These are phyloP conservation scores for Formica aserva DNA, from an alignment of 2,888 invertebrate species.

Conservation along the genomic window DNA sequence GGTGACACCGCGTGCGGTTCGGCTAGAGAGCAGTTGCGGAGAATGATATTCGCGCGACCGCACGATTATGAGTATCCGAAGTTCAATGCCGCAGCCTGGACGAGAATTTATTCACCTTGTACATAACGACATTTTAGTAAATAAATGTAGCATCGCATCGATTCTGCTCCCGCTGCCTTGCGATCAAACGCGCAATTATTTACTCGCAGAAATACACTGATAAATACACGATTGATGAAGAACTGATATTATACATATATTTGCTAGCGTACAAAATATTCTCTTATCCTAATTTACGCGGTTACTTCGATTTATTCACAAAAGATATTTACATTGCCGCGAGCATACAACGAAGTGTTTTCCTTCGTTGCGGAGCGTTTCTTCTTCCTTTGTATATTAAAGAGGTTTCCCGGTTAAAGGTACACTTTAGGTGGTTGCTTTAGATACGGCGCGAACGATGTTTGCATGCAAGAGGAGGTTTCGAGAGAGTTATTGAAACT, in stretches of 20 bases:
- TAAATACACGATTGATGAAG: not conserved
- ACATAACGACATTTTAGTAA: not conserved
- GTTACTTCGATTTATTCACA: not conserved
- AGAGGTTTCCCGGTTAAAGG: slow-evolving; percentile 5
- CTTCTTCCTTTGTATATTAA: not conserved
- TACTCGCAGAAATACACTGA: not conserved
- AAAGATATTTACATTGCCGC: not conserved
- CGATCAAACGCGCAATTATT: slow-evolving; percentile 8
- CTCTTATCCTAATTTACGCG: not conserved
- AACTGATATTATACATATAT: not conserved
- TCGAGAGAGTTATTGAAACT: slow-evolving; percentile 3
- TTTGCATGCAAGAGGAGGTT: not conserved
- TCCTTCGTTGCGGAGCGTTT: not conserved
- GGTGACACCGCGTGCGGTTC: slow-evolving; percentile 50
- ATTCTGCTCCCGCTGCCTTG: not conserved
- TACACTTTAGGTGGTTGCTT: not conserved
- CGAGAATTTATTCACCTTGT: slow-evolving; percentile 44
- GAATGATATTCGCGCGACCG: slow-evolving; percentile 51
- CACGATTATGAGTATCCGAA: slow-evolving; percentile 55
- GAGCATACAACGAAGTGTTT: not conserved
- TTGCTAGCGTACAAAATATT: not conserved
- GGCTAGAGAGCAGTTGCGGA: slow-evolving; percentile 32
- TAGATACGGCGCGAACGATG: slow-evolving; percentile 12
- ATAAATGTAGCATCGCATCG: not conserved
- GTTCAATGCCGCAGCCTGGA: slow-evolving; percentile 43